Percentiles rank a stretch among this genome's conserved stretches.
Evolutionary conservation across 2,113 vertebrate genomes (phyloP).

Genomic region (Tragulus kanchil): DNA sequence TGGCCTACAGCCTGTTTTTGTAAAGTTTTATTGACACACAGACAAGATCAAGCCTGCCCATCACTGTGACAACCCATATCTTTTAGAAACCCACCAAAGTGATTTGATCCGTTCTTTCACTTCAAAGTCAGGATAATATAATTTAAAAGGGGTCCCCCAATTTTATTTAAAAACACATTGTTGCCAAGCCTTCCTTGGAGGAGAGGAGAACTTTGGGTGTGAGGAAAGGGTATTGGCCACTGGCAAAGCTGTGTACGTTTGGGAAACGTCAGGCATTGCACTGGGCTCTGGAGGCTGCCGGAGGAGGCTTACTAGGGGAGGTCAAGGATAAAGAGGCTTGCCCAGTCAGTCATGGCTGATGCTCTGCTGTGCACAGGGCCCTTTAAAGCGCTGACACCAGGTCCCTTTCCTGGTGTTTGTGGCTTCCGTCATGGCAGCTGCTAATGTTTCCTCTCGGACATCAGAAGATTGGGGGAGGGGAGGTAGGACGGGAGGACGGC

Average conservation of each 20-base stretch:
- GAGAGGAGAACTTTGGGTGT: neutral
- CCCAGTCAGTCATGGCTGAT: neutral
- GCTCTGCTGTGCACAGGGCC: neutral
- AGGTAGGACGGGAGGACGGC: neutral
- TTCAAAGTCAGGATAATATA: neutral
- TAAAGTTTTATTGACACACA: neutral
- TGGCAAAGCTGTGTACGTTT: neutral
- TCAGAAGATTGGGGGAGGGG: neutral
- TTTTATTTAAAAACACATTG: neutral
- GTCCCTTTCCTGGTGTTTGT: neutral
- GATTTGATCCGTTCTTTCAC: neutral
- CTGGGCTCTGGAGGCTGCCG: neutral
- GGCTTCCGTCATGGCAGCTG: neutral
- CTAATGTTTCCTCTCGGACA: neutral
- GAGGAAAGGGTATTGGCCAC: neutral
- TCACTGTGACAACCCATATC: neutral
- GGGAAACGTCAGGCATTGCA: rapidly evolving
- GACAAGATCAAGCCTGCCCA: neutral
- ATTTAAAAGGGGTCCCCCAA: neutral
- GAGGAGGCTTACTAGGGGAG: neutral
- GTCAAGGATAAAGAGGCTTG: neutral
- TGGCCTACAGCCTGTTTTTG: neutral
- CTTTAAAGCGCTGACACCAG: neutral
- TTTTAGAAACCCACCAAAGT: neutral
- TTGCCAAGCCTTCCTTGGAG: neutral